Conservation (phyloP, 2,113 vertebrate species). For the Donacobius atricapilla region DNA sequence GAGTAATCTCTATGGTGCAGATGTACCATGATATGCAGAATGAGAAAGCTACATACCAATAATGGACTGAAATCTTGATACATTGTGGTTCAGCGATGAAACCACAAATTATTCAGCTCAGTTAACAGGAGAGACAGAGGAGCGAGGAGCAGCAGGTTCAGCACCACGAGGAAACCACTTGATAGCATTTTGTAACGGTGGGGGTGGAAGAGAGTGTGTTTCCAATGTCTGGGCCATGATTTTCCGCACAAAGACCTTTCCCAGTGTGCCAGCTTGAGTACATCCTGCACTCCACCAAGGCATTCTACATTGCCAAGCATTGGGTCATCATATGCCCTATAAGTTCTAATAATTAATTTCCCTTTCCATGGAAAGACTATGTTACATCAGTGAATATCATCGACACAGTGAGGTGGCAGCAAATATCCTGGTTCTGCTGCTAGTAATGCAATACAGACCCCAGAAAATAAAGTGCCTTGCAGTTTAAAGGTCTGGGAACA, state of each 20-base stretch:
- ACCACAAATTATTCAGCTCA: background rate
- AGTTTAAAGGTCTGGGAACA: background rate
- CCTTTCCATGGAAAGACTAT: background rate
- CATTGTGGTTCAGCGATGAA: background rate
- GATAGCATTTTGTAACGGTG: background rate
- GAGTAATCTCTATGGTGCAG: background rate
- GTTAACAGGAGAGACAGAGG: background rate
- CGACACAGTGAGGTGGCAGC: background rate
- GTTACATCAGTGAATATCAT: background rate
- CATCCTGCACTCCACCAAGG: background rate
- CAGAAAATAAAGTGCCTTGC: background rate
- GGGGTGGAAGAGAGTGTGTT: background rate
- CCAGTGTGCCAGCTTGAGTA: background rate
- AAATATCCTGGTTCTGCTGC: slow-evolving; percentile 1
- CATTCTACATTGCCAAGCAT: background rate
- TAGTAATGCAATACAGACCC: background rate
- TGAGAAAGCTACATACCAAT: background rate
- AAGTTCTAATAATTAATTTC: slow-evolving; percentile 14
- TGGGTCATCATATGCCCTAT: background rate
- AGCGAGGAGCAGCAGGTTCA: background rate
- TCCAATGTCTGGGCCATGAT: background rate
- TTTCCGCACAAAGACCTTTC: slow-evolving; percentile 14
- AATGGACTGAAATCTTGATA: background rate
- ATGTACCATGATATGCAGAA: background rate
- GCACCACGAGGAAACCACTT: background rate